Conservation (phyloP, 1,140 invertebrate genomes). For the Heliconius congener region DNA sequence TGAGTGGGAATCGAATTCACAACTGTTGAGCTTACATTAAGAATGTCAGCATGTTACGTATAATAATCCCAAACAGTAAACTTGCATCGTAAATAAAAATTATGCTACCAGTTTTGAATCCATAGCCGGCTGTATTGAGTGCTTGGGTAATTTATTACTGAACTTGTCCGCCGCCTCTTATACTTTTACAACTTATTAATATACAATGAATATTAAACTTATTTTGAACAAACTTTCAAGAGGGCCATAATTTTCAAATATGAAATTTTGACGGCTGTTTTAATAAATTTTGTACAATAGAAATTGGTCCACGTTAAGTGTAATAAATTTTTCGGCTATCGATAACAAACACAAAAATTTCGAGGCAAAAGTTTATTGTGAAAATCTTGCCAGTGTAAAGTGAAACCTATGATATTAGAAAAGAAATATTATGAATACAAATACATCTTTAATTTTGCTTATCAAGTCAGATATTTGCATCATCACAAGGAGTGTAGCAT, state of each 20-base stretch:
- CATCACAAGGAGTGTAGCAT: too few species aligned
- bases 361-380: too few species aligned
- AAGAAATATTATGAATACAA: too few species aligned
- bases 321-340: neutral
- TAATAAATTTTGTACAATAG: conserved; percentile 1
- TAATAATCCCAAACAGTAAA: neutral
- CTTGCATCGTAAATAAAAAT: conserved; percentile 26
- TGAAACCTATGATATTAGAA: too few species aligned
- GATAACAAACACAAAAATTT: neutral
- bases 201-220: conserved; percentile 2
- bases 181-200: conserved; percentile 12
- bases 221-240: conserved; percentile 17
- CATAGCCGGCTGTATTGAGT: conserved; percentile 18
- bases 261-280: conserved; percentile 19
- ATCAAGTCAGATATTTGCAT: too few species aligned
- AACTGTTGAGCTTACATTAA: too few species aligned
- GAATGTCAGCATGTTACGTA: neutral
- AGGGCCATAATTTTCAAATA: conserved; percentile 11
- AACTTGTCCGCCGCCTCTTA: conserved; percentile 21
- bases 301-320: neutral
- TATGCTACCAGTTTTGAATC: conserved; percentile 20
- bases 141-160: conserved; percentile 27
- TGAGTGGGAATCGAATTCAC: too few species aligned
- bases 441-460: too few species aligned
- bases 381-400: too few species aligned